These are phyloP conservation scores for Calidris pugnax DNA, from an alignment of 2,113 vertebrate species.

Conservation along the genomic window DNA sequence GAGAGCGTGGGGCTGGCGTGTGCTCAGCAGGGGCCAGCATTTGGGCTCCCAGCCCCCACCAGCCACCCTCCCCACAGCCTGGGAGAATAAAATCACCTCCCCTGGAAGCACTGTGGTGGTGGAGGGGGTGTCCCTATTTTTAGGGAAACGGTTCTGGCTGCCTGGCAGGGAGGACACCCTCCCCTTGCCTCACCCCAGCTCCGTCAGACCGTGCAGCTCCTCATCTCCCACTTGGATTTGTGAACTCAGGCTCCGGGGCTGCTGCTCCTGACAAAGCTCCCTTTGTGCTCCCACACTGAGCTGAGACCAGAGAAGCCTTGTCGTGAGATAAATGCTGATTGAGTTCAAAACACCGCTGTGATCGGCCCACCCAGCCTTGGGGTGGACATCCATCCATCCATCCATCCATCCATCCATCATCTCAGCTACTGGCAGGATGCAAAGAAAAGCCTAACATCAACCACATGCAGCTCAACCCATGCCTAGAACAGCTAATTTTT, in stretches of 20 bases:
- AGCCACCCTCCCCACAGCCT: not conserved
- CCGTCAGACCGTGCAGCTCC: not conserved
- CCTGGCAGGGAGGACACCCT: not conserved
- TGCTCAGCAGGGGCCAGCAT: fast-evolving
- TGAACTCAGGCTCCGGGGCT: not conserved
- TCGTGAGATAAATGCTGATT: not conserved
- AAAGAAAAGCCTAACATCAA: not conserved
- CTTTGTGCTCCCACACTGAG: not conserved
- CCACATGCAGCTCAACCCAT: fast-evolving
- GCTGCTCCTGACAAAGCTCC: not conserved
- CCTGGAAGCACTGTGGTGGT: not conserved
- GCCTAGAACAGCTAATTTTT: not conserved
- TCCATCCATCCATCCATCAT: not conserved
- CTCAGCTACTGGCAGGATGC: not conserved
- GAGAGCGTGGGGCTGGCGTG: not conserved
- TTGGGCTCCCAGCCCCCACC: not conserved
- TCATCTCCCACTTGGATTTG: not conserved
- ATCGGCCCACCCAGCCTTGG: not conserved
- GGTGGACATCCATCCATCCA: not conserved
- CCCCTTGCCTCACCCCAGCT: not conserved
- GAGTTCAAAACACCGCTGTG: not conserved
- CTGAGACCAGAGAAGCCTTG: not conserved
- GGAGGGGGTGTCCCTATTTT: not conserved
- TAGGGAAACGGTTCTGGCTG: not conserved
- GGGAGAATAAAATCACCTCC: not conserved